These are phyloP conservation scores for Macquaria australasica DNA, from an alignment of 2,113 vertebrate genomes.

Conservation along the genomic window DNA sequence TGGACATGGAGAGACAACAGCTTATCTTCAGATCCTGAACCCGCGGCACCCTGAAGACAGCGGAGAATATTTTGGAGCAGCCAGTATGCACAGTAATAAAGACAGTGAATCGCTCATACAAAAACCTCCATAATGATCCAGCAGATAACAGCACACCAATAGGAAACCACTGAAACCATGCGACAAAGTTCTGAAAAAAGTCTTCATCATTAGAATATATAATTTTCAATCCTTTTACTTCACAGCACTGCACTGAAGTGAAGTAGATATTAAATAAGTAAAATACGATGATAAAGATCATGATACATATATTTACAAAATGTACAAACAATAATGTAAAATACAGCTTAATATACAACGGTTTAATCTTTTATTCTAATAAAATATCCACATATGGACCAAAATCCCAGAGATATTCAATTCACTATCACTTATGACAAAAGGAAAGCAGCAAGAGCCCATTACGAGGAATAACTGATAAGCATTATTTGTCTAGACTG, in stretches of 20 bases:
- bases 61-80: conserved; percentile 76
- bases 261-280: no score
- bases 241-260: no score
- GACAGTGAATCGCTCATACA: conserved; percentile 44
- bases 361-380: no score
- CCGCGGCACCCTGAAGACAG: conserved; percentile 45
- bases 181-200: background rate
- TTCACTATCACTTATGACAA: no score
- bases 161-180: conserved; percentile 47
- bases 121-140: conserved; percentile 51
- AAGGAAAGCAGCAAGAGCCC: background rate
- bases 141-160: background rate
- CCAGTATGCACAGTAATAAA: conserved; percentile 65
- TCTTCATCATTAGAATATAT: no score
- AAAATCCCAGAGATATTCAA: no score
- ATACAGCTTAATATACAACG: no score
- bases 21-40: conserved; percentile 55
- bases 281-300: no score
- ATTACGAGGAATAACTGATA: background rate
- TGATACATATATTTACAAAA: no score
- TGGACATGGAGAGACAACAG: conserved; percentile 61
- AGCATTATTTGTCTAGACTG: background rate
- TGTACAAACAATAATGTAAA: no score
- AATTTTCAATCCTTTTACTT: no score
- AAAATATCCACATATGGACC: no score